These are phyloP conservation scores for Alouatta palliata DNA, from an alignment of 2,113 vertebrate species.

Conservation along the genomic window DNA sequence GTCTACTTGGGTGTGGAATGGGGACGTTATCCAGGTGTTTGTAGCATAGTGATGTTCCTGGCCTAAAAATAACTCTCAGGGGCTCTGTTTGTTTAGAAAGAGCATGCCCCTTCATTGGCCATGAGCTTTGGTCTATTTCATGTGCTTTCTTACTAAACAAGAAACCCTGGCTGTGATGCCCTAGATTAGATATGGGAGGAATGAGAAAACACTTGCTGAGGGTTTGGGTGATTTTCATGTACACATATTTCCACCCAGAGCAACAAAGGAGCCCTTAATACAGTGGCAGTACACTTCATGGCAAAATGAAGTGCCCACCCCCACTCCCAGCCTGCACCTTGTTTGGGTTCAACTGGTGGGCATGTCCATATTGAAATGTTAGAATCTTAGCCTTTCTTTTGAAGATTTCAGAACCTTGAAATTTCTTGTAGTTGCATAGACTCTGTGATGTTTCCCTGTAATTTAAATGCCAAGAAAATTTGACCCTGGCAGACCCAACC, in stretches of 20 bases:
- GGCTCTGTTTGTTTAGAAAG: not conserved
- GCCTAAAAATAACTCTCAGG: not conserved
- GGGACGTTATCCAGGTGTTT: not conserved
- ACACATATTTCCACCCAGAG: not conserved
- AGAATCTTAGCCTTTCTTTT: conserved; percentile 6
- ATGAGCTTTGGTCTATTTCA: not conserved
- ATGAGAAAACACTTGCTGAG: not conserved
- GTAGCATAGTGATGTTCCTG: not conserved
- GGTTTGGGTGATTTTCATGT: not conserved
- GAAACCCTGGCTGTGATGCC: not conserved
- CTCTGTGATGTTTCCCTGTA: not conserved
- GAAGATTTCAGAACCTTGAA: not conserved
- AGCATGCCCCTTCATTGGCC: not conserved
- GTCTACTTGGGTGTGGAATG: not conserved
- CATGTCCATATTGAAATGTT: not conserved
- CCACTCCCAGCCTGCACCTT: not conserved
- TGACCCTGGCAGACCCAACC: not conserved
- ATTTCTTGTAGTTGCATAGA: not conserved
- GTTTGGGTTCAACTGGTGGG: not conserved
- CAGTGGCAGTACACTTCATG: no score
- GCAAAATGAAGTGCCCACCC: not conserved
- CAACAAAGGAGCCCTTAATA: not conserved
- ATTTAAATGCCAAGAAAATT: conserved; percentile 23
- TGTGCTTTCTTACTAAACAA: conserved; percentile 6
- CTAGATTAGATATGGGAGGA: not conserved